phyloP scores from a whole-genome alignment of 2,888 invertebrate species.

The Falcaria lacertinaria region DNA sequence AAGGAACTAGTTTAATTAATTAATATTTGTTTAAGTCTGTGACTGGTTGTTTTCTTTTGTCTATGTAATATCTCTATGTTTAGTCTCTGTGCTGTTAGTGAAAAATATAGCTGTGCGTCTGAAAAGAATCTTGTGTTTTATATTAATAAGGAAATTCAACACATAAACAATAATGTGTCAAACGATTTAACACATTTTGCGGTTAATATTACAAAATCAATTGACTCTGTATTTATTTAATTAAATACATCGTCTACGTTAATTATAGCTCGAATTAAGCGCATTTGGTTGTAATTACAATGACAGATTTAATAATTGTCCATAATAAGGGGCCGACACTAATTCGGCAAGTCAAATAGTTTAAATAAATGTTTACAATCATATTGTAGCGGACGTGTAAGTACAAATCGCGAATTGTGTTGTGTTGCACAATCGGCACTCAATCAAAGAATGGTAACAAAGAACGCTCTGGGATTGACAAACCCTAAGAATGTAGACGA shows the following conservation, averaged over 20 bases:
- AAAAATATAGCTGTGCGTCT: no score
- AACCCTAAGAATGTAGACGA: conserved; percentile 1
- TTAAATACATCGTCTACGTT: background rate
- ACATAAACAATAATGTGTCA: no score
- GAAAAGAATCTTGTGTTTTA: no score
- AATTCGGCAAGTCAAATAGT: background rate
- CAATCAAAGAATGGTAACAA: conserved; percentile 24
- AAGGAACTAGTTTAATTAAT: no score
- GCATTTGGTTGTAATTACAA: background rate
- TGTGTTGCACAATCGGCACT: conserved; percentile 20
- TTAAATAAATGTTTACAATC: background rate
- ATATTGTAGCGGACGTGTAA: background rate
- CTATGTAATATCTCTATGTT: no score
- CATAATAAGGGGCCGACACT: background rate
- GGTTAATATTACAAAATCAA: background rate
- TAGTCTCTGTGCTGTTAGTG: no score
- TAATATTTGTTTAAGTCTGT: no score
- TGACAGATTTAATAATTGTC: background rate
- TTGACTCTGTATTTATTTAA: background rate
- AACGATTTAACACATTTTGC: background rate
- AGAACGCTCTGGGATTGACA: conserved; percentile 15
- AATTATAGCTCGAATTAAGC: background rate
- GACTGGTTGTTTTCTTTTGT: no score
- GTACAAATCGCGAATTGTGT: background rate
- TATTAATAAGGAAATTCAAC: no score